Percentiles rank a stretch among this genome's conserved stretches.
Evolutionary conservation across 2,888 invertebrate species (phyloP).

Genomic region (Xylota segnis): DNA sequence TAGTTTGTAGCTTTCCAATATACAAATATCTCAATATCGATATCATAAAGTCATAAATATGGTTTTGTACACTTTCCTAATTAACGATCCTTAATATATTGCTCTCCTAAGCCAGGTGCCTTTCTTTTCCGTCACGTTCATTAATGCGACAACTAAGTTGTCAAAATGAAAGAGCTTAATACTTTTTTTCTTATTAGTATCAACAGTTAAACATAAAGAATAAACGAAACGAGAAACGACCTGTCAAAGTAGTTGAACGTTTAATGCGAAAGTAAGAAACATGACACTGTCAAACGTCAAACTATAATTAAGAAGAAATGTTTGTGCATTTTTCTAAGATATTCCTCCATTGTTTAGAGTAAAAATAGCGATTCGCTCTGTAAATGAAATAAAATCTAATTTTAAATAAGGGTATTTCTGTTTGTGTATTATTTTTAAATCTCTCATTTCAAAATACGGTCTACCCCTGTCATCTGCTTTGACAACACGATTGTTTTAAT

Average conservation of each 20-base stretch:
- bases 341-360: not conserved
- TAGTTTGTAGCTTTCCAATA: too few relatives aligned
- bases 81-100: too few relatives aligned
- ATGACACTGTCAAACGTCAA: constrained; percentile 20
- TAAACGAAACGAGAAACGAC: not conserved
- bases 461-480: not conserved
- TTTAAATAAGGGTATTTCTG: not conserved
- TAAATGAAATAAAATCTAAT: not conserved
- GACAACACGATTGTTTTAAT: not conserved
- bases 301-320: not conserved
- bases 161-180: too few relatives aligned
- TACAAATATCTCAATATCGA: too few relatives aligned
- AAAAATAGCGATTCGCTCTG: not conserved
- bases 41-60: too few relatives aligned
- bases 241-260: not conserved
- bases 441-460: not conserved
- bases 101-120: too few relatives aligned
- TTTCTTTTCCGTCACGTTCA: too few relatives aligned
- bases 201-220: not conserved
- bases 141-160: too few relatives aligned
- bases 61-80: too few relatives aligned
- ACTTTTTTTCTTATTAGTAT: too few relatives aligned
- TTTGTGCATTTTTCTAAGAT: not conserved
- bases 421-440: not conserved
- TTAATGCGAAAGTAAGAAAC: not conserved